phyloP scores from a whole-genome alignment of 2,113 vertebrate species.

The Tiliqua scincoides region DNA sequence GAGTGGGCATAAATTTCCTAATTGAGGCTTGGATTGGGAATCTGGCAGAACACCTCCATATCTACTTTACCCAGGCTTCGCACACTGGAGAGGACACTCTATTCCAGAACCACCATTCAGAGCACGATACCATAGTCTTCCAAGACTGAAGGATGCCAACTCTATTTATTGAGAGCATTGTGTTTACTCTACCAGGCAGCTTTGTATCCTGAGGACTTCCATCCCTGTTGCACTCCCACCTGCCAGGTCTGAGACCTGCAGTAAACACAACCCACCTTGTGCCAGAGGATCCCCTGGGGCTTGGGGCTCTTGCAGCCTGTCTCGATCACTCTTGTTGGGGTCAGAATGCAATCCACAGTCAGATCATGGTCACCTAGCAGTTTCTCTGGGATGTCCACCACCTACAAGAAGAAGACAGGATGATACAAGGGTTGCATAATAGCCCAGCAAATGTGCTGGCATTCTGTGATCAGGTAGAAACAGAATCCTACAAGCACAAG shows the following conservation, averaged over 20 bases:
- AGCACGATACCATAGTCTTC: no score
- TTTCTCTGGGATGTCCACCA: conserved; percentile 87
- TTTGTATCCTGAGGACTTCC: not conserved
- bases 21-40: no score
- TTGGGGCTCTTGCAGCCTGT: conserved; percentile 83
- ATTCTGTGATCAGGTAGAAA: not conserved
- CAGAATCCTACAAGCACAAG: no score
- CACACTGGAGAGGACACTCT: no score
- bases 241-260: not conserved
- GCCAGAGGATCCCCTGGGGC: conserved; percentile 89
- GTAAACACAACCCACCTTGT: conserved; percentile 80
- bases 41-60: no score
- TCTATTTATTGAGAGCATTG: no score
- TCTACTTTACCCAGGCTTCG: no score
- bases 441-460: not conserved
- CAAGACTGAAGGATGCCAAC: no score
- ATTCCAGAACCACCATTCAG: no score
- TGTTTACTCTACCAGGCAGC: no score
- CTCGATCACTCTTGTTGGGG: conserved; percentile 86
- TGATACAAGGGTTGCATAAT: not conserved
- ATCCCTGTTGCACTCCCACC: not conserved
- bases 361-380: conserved; percentile 89
- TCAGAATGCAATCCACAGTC: conserved; percentile 94
- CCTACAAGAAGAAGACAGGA: conserved; percentile 69
- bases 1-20: no score